phyloP scores from a whole-genome alignment of 2,888 invertebrate species.

The Synanthedon vespiformis region DNA sequence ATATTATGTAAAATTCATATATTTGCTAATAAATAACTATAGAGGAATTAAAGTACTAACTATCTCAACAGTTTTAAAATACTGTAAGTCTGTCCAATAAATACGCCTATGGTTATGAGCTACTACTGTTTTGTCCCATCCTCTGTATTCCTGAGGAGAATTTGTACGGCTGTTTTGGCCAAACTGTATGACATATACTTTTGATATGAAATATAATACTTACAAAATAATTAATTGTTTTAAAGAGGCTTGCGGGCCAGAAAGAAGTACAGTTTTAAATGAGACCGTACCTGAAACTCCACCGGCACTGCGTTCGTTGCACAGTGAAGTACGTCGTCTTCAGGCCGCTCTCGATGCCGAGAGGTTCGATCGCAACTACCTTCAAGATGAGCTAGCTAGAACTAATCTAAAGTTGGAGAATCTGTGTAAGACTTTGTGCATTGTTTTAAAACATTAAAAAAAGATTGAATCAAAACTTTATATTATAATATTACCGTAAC shows the following conservation, averaged over 20 bases:
- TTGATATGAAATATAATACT: not conserved
- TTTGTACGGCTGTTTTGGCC: too few species aligned
- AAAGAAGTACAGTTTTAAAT: slow-evolving; percentile 16
- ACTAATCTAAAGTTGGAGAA: slow-evolving; percentile 66
- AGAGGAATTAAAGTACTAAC: too few species aligned
- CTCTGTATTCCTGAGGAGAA: too few species aligned
- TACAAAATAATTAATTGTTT: slow-evolving; percentile 1
- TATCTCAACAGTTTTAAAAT: too few species aligned
- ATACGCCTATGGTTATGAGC: too few species aligned
- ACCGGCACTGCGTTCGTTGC: slow-evolving; percentile 46
- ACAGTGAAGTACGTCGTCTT: slow-evolving; percentile 61
- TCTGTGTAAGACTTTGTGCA: slow-evolving; percentile 41
- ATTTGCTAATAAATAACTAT: too few species aligned
- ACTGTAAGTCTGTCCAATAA: too few species aligned
- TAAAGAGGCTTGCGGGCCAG: slow-evolving; percentile 48
- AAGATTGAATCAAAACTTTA: too few species aligned
- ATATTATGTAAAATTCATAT: too few species aligned
- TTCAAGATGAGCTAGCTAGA: slow-evolving; percentile 70
- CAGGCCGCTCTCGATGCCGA: slow-evolving; percentile 72
- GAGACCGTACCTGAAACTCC: slow-evolving; percentile 42
- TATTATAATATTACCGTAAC: too few species aligned
- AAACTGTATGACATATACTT: not conserved
- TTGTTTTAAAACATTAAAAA: not conserved
- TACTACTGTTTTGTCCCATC: too few species aligned
- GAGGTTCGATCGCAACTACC: slow-evolving; percentile 72